Evolutionary conservation across 2,113 vertebrate species (phyloP), one percentile per base, ranked within the genome.

Genomic region (Malurus alboscapulatus): DNA sequence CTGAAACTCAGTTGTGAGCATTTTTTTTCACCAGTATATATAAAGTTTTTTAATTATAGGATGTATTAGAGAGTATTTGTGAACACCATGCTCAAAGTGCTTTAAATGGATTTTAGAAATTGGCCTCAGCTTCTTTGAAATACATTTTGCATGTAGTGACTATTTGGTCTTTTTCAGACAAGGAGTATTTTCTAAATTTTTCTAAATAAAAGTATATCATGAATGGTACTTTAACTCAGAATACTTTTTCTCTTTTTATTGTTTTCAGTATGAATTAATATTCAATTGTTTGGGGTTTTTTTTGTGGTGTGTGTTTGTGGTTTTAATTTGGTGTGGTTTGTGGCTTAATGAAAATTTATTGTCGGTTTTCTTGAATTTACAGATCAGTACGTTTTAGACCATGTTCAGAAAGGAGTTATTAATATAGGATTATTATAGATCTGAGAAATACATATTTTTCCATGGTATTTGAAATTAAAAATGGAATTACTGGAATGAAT

Each of bases 51-150:
- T 4, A 84, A 68, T 76, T 36, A 29, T 11, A 54, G 26, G 24
- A 69, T 16, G 69, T 61, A 51, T 1, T 74, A 42, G 44, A 48
- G 25, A 34, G 6, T 82, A 36, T 82, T 90, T 32, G 40, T 75
- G 32, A 72, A 36, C 38, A 68, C 88, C 25, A n/a, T 51, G 16
- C 66, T 90, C 32, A 25, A 30, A 82, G 10, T 75, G 13, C 2
- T 51, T 92, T 71, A 48, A 90, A 32, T 84, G 57, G 36, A 57
- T 87, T 87, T 92, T 76, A 44, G 44, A 73, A 88, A 57, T 44
- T 36, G 11, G 3, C 76, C 4, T 15, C 34, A 85, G 17, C 16
- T 62, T 38, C 59, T 85, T 16, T 80, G 72, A 88, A 86, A 63
- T 40, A 9, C 25, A 26, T 75, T 40, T 80, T 65, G 6, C 12